Base-by-base conservation (phyloP, 2,888 invertebrate species). In the Halictus ligatus region DNA sequence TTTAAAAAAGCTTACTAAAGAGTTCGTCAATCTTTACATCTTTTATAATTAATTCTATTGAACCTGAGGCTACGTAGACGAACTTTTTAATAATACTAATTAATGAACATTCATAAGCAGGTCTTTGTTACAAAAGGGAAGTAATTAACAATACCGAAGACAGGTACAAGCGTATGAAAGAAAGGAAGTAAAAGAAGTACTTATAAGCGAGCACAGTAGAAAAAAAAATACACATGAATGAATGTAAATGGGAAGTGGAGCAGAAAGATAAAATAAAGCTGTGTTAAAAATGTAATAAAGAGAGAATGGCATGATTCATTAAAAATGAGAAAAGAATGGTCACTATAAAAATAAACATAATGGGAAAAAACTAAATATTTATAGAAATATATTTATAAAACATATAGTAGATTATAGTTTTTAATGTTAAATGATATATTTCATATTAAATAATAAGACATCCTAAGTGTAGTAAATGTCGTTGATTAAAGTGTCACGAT, bases 221-320 rank as follows among this genome's bases (percentile, higher is more conserved):
- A 29, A 5, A 15, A 64, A 64, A 64, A 64, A 29, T 50, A 64
- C 15, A n/a, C 12, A 12, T n/a, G 58, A 58, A 58, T 58, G 12
- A 12, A 58, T 58, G 58, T 58, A 58, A 58, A 58, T 58, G 58
- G 12, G 10, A 58, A n/a, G n/a, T 12, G 21, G n/a, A 58, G n/a
- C 58, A 5, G n/a, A 12, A 58, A 58, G 58, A n/a, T 58, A n/a
- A 58, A n/a, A 12, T n/a, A 7, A 10, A 58, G n/a, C 12, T 58
- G 2, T 4, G n/a, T n/a, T n/a, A n/a, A n/a, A n/a, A n/a, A n/a
- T 58, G 1, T n/a, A 5, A 58, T 58, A 8, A n/a, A 58, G 58
- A n/a, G 10, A 12, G n/a, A n/a, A n/a, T n/a, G 3, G 0, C 1
- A 4, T 4, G 2, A 58, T n/a, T 58, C 4, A 3, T 0, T n/a